Conservation (phyloP, 2,888 invertebrate genomes). For the Diaphora mendica region DNA sequence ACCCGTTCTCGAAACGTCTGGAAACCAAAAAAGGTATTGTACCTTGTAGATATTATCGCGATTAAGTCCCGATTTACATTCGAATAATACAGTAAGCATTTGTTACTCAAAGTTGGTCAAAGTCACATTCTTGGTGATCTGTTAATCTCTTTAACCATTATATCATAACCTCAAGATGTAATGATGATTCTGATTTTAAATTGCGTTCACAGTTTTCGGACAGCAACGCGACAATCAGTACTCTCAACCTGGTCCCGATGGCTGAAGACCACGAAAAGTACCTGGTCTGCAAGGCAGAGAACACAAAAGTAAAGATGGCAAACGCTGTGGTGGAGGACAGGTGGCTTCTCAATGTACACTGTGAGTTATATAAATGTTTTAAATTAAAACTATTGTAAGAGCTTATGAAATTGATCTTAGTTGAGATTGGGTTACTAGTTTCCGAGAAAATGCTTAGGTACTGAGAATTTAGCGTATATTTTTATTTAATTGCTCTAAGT, state of each 20-base stretch:
- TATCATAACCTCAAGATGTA: no score
- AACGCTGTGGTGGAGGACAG: conserved; percentile 92
- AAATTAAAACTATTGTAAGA: not conserved
- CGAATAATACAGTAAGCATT: no score
- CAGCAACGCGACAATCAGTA: conserved; percentile 92
- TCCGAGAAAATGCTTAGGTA: no score
- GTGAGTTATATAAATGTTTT: conserved; percentile 87
- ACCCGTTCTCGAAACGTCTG: no score
- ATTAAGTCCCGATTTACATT: no score
- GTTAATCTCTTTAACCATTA: no score
- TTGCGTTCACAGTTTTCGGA: conserved; percentile 86
- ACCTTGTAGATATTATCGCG: no score
- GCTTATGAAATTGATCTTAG: not conserved
- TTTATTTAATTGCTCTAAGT: no score
- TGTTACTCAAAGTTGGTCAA: no score
- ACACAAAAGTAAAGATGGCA: conserved; percentile 87
- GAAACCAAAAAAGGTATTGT: no score
- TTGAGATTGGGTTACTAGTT: not conserved
- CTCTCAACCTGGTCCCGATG: conserved; percentile 91
- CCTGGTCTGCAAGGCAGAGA: conserved; percentile 92
- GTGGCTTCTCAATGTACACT: conserved; percentile 92
- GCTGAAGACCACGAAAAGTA: conserved; percentile 93
- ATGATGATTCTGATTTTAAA: not conserved
- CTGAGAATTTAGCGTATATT: no score
- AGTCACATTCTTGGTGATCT: no score